Conservation (phyloP, 2,113 vertebrate species). For the Excalfactoria chinensis region DNA sequence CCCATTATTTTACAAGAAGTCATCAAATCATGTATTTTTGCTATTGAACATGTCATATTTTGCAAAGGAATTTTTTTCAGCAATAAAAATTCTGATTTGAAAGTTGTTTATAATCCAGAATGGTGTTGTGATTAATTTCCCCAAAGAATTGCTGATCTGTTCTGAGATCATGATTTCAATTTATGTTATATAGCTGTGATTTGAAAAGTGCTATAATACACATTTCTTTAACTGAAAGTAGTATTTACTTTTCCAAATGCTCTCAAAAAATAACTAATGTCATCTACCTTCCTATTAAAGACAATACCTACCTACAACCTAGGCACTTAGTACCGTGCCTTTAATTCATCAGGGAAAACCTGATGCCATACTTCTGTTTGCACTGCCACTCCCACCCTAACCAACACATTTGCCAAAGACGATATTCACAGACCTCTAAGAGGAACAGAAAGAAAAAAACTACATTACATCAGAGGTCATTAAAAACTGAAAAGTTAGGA, state of each 20-base stretch:
- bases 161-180: not conserved
- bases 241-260: not conserved
- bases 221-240: not conserved
- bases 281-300: not conserved
- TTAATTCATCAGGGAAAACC: not conserved
- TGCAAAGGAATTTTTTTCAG: not conserved
- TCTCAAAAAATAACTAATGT: not conserved
- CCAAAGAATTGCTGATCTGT: not conserved
- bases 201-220: not conserved
- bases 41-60: not conserved
- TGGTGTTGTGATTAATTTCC: not conserved
- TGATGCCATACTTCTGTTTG: slow-evolving; percentile 4
- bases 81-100: not conserved
- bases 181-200: not conserved
- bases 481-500: slow-evolving; percentile 56
- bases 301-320: not conserved
- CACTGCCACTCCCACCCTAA: not conserved
- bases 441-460: not conserved
- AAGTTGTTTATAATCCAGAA: not conserved
- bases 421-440: slow-evolving; percentile 49
- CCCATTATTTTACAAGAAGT: not conserved
- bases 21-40: not conserved
- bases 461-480: slow-evolving; percentile 48
- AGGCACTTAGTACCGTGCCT: not conserved
- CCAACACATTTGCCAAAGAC: slow-evolving; percentile 29